phyloP scores from a whole-genome alignment of 1,140 invertebrate genomes.

The Penaeus indicus region DNA sequence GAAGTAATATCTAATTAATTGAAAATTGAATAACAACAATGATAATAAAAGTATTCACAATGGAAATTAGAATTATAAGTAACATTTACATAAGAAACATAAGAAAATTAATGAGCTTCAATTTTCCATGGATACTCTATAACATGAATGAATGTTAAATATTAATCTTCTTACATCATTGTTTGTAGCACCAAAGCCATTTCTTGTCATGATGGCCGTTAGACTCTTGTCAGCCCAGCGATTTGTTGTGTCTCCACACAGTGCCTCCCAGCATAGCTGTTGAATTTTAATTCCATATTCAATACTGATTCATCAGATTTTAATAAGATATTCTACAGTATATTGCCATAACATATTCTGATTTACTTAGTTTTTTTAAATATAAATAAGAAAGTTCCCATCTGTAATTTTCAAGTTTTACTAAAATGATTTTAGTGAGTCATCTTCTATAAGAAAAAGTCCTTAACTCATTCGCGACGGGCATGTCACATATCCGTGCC shows the following conservation, averaged over 20 bases:
- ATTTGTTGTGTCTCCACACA: conserved; percentile 72
- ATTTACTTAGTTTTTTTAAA: too few relatives aligned
- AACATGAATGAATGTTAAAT: conserved; percentile 38
- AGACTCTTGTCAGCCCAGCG: conserved; percentile 75
- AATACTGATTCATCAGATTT: too few relatives aligned
- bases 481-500: too few relatives aligned
- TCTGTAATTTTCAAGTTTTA: too few relatives aligned
- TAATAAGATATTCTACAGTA: too few relatives aligned
- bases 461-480: too few relatives aligned
- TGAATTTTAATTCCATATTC: neutral
- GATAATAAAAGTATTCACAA: neutral
- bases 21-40: conserved; percentile 10
- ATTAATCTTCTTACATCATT: conserved; percentile 71
- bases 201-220: conserved; percentile 72
- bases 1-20: conserved; percentile 3
- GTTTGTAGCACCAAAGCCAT: conserved; percentile 71
- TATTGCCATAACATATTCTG: too few relatives aligned
- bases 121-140: conserved; percentile 25
- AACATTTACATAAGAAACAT: neutral
- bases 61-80: neutral
- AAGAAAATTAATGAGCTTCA: neutral
- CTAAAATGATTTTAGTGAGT: too few relatives aligned
- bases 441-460: too few relatives aligned
- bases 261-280: conserved; percentile 67
- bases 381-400: too few relatives aligned